Percentiles rank a stretch among this genome's conserved stretches.
phyloP scores from a whole-genome alignment of 2,113 vertebrate genomes.

The Arothron firmamentum region DNA sequence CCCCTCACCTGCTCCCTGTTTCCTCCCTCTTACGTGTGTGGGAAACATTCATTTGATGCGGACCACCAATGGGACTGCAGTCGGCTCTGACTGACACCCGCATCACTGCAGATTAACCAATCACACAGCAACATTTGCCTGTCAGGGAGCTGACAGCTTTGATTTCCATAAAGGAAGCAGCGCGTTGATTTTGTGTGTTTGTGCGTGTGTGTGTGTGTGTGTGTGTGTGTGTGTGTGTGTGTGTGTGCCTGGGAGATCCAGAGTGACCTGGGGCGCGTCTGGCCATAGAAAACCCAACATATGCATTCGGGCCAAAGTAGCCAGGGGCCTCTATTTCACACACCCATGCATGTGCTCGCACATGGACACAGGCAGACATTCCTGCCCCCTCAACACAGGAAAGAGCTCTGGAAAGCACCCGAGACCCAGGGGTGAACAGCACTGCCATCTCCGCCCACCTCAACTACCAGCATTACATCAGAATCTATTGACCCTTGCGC shows the following conservation, averaged over 20 bases:
- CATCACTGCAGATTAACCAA: slow-evolving; percentile 58
- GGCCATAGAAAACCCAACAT: slow-evolving; percentile 60
- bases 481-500: slow-evolving; percentile 67
- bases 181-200: slow-evolving; percentile 49
- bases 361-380: slow-evolving; percentile 33
- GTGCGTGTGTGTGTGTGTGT: slow-evolving; percentile 11
- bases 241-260: slow-evolving; percentile 48
- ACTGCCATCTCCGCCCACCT: slow-evolving; percentile 65
- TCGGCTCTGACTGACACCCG: slow-evolving; percentile 50
- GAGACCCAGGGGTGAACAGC: slow-evolving; percentile 58
- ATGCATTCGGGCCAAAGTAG: slow-evolving; percentile 53
- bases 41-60: slow-evolving; percentile 50
- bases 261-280: slow-evolving; percentile 55
- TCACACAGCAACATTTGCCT: slow-evolving; percentile 54
- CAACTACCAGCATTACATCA: slow-evolving; percentile 66
- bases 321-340: slow-evolving; percentile 61
- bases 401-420: slow-evolving; percentile 45
- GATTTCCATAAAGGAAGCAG: slow-evolving; percentile 71
- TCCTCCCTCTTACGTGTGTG: slow-evolving; percentile 23
- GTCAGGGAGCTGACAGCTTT: slow-evolving; percentile 67
- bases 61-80: slow-evolving; percentile 60
- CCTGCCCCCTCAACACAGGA: slow-evolving; percentile 56
- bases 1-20: slow-evolving; percentile 1
- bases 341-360: slow-evolving; percentile 28
- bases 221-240: slow-evolving; percentile 42